Evolutionary conservation across 2,797 vertebrate genomes (phyloP).

Genomic region (Lateolabrax maculatus): DNA sequence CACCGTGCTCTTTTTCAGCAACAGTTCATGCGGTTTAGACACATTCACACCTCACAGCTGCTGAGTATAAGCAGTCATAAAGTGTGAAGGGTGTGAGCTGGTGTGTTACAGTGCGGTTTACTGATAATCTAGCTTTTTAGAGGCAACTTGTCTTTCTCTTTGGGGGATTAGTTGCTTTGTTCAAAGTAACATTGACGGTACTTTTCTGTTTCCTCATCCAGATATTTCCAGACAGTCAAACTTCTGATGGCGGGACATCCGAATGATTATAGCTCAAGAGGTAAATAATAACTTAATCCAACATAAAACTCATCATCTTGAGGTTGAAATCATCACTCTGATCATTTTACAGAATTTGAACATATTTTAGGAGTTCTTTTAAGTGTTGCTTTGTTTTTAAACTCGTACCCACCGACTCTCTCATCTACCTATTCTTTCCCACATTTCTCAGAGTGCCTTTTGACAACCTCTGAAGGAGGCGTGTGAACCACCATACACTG

Average conservation of each 20-base stretch:
- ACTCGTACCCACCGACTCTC: background rate
- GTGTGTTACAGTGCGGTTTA: background rate
- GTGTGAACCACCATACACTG: no score
- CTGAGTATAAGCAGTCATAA: background rate
- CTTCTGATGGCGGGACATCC: background rate
- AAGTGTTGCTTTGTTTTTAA: no score
- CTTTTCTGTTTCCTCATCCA: background rate
- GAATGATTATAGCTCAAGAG: background rate
- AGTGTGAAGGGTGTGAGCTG: constrained; percentile 8
- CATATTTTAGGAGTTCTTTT: background rate
- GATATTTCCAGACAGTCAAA: background rate
- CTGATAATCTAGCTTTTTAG: background rate
- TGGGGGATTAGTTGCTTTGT: background rate
- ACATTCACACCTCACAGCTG: constrained; percentile 10
- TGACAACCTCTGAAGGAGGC: background rate
- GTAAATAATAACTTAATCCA: constrained; percentile 1
- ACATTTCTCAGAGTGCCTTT: background rate
- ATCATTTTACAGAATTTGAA: background rate
- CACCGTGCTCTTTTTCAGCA: background rate
- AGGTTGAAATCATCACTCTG: background rate
- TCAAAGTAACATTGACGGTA: background rate
- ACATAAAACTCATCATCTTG: no score
- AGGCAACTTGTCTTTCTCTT: background rate
- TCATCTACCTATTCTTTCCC: background rate
- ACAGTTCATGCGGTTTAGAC: background rate